phyloP scores from a whole-genome alignment of 2,888 invertebrate genomes.

The Limnephilus lunatus region DNA sequence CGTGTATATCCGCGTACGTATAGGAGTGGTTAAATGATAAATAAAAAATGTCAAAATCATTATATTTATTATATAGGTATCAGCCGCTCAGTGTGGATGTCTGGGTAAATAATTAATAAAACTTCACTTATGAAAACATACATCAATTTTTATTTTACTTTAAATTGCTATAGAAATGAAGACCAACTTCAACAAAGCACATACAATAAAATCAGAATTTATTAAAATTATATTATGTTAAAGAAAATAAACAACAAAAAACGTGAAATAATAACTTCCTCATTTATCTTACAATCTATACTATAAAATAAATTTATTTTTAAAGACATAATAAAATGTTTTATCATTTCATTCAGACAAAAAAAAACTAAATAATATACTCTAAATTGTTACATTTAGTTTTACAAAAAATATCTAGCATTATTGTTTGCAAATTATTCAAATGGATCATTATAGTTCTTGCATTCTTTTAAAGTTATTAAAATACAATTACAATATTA shows the following conservation, averaged over 20 bases:
- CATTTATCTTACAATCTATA: neutral
- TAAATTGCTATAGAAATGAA: neutral
- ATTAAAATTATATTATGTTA: neutral
- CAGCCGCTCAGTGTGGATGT: too few species aligned
- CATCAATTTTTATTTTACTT: neutral
- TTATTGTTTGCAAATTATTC: neutral
- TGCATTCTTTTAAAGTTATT: too few species aligned
- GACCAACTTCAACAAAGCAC: neutral
- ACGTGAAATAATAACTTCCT: neutral
- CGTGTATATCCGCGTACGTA: too few species aligned
- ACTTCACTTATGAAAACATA: neutral
- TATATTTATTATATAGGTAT: too few species aligned
- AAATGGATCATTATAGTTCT: too few species aligned
- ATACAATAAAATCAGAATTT: neutral
- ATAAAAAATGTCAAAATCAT: too few species aligned
- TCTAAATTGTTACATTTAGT: neutral
- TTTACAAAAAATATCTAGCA: neutral
- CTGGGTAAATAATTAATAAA: neutral
- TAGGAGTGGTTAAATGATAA: too few species aligned
- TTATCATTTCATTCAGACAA: neutral
- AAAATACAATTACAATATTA: too few species aligned
- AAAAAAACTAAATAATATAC: neutral
- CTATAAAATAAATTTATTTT: neutral
- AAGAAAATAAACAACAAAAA: neutral
- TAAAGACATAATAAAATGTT: neutral